phyloP scores from a whole-genome alignment of 2,888 invertebrate species.

The Epirrita christyi region DNA sequence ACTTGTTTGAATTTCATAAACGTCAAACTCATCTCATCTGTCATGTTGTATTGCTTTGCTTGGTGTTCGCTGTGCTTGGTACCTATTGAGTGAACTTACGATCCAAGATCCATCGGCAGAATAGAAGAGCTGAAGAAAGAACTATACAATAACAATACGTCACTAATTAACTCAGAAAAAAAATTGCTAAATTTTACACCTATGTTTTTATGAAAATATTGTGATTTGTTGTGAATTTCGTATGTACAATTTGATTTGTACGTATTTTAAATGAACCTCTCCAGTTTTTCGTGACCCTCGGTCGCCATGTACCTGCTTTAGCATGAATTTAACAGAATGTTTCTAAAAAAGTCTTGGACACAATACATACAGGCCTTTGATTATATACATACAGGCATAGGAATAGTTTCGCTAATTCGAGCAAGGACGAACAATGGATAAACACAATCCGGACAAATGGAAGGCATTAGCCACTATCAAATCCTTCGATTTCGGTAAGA shows the following conservation, averaged over 20 bases:
- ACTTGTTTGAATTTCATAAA: no score
- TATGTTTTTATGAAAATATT: neutral
- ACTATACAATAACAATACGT: no score
- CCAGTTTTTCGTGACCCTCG: neutral
- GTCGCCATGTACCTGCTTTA: neutral
- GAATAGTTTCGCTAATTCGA: conserved; percentile 40
- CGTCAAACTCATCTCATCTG: no score
- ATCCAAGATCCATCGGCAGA: no score
- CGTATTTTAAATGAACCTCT: conserved; percentile 10
- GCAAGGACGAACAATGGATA: conserved; percentile 58
- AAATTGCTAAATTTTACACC: no score
- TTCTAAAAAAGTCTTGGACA: conserved; percentile 61
- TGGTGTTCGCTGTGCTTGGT: no score
- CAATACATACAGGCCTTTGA: no score
- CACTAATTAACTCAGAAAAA: no score
- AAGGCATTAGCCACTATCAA: conserved; percentile 74
- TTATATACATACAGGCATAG: no score
- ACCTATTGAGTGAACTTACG: no score
- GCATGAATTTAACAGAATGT: conserved; percentile 46
- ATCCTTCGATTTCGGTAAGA: conserved; percentile 75
- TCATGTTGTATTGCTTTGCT: no score
- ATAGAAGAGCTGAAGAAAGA: no score
- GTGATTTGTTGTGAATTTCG: conserved; percentile 11
- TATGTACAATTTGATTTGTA: conserved; percentile 9
- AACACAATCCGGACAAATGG: conserved; percentile 68